Evolutionary conservation across 1,140 invertebrate genomes (phyloP), one percentile per base, ranked within the genome.

Genomic region (Anoplophora glabripennis): DNA sequence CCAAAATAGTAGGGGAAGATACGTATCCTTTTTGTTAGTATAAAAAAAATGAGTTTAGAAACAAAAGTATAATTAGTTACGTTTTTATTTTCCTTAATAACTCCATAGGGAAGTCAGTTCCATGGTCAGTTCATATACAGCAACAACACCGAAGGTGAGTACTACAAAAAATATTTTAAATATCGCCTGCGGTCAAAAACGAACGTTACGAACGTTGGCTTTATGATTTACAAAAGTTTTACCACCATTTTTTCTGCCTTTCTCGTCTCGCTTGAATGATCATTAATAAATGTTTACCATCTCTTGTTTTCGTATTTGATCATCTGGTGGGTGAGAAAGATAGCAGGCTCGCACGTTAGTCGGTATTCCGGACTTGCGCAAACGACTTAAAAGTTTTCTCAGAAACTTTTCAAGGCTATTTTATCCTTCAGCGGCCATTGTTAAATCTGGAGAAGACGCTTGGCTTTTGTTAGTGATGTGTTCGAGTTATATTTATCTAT

Each of bases 381-480:
- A 63, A 72, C 59, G 53, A 68, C 69, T 71, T 72, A 59, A 65
- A 74, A 72, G 63, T 73, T 70, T 73, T 72, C 70, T 72, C 60
- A 69, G 67, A 71, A 74, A 66, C 51, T 68, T 68, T 69, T 73
- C 72, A 75, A 75, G 72, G 73, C 66, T 71, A 65, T 66, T 66
- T 63, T 51, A 69, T 72, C 67, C 67, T 72, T 72, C 61, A 66
- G 74, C 70, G 65, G 72, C 72, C 72, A 74, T 74, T 75, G 72
- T 71, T 72, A 67, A 71, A 67, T 68, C 63, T 51, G 63, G 59
- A 34, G 57, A 71, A 73, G 70, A 71, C 72, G 72, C 68, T 70
- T 72, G 61, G 61, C 54, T 67, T 66, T 69, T 64, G 62, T 67
- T 64, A 41, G 59, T 64, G 55, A 48, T 46, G 36, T 53, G 40